Evolutionary conservation across 1,140 invertebrate species (phyloP), one percentile per base, ranked within the genome.

Genomic region (Tribolium castaneum): DNA sequence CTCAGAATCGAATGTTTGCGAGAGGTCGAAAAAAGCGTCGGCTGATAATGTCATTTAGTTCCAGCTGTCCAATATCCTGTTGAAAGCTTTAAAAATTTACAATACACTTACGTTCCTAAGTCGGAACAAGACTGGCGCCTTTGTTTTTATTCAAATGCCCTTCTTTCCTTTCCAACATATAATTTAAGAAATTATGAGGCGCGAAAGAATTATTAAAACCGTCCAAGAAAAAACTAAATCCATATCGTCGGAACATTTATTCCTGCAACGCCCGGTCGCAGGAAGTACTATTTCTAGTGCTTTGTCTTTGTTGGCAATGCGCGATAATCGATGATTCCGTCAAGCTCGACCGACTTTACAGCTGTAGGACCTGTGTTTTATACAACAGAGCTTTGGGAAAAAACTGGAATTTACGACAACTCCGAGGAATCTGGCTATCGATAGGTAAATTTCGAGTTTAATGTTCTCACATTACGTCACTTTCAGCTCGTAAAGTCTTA

Each of bases 281-380:
- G 59, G 59, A 66, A 66, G 30, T 66, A 12, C 10, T 66, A 66
- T 66, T 14, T 66, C 59, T 34, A 35, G 59, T 66, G 59, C 59
- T 35, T 66, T 66, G 59, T 66, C 59, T 66, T 66, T 35, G 54
- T 66, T 66, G 59, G 59, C 59, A 66, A 13, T 66, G 59, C 59
- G 14, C 59, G 59, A 66, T 66, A 66, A 66, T 66, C 59, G 59
- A 66, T 30, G 59, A 66, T 66, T 66, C 30, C 59, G 59, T 66
- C 59, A 66, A 35, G 59, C 59, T 66, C 59, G 25, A 66, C 59
- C 34, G 59, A 66, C 59, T 66, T 66, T 66, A 66, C 59, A 10
- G 59, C 16, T 34, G 59, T 66, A 66, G 59, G 19, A 39, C 25
- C 35, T 12, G 59, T 66, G 25, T 66, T 66, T 66, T 66, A 66